Evolutionary conservation across 2,797 vertebrate species (phyloP), one percentile per base, ranked within the genome.

Genomic region (Antrozous pallidus): DNA sequence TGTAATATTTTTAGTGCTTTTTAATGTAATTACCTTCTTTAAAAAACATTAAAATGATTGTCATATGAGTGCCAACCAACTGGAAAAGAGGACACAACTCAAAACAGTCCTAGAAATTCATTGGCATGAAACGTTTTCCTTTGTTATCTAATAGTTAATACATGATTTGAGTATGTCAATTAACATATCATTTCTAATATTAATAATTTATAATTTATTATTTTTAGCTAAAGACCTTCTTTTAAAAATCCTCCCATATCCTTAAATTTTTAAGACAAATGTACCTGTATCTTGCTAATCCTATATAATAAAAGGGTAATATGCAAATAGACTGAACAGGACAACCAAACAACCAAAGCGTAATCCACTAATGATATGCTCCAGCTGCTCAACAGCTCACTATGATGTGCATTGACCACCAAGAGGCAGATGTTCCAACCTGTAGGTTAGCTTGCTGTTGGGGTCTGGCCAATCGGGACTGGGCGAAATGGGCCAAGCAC

Each of bases 1-100:
- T 56, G 10, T 75, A 45, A 51, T 47, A 74, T 75, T 88, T 89
- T 89, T 82, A 67, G 33, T 87, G 17, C 38, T 67, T 93, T 91
- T 90, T 14, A 81, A 13, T 87, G 36, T 83, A 90, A 79, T 79
- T 87, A 47, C 2, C 7, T 90, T 84, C 22, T 87, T 92, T 58
- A 85, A 88, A 79, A 91, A 94, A 84, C 26, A 49, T 67, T 83
- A 54, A 91, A 75, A 61, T 94, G 47, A 82, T n/a, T 90, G 88
- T 26, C 24, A 69, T 78, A 10, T 82, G 20, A 8, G n/a, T 90
- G 18, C n/a, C 51, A n/a, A 89, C 28, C 33, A 90, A 51, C 6
- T 90, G 22, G 51, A 18, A 95, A 87, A 91, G 58, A 73, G n/a
- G 65, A 78, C 24, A 67, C 20, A 71, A 74, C 45, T 73, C 36